Evolutionary conservation across 2,797 vertebrate genomes (phyloP).

Genomic region (Coracias cyanogaster): DNA sequence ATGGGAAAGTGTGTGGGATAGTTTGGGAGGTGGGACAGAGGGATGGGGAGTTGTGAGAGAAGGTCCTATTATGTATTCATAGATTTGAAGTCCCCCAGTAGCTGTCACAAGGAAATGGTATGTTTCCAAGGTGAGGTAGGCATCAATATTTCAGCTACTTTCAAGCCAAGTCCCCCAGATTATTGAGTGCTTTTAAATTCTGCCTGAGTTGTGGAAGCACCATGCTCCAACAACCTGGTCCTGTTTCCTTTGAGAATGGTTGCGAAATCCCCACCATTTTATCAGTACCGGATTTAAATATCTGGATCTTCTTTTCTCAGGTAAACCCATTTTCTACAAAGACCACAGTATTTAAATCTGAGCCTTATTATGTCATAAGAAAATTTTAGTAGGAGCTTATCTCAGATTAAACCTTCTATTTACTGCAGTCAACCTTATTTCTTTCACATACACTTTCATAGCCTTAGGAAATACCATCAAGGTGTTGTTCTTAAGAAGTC

Average conservation of each 20-base stretch:
- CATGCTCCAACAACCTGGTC: not conserved
- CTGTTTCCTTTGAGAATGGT: not conserved
- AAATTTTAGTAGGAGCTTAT: slow-evolving; percentile 18
- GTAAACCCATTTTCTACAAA: slow-evolving; percentile 16
- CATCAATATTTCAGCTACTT: not conserved
- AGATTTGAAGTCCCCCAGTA: not conserved
- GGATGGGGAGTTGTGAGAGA: not conserved
- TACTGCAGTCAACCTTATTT: not conserved
- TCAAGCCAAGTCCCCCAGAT: not conserved
- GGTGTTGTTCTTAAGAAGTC: slow-evolving; percentile 5
- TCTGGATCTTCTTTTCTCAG: not conserved
- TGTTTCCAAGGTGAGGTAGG: not conserved
- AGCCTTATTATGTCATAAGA: not conserved
- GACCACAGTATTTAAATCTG: not conserved
- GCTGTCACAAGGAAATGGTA: not conserved
- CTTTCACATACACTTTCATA: not conserved
- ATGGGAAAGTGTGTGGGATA: not conserved
- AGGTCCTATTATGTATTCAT: not conserved
- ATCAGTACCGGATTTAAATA: not conserved
- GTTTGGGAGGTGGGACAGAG: not conserved
- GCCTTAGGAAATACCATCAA: not conserved
- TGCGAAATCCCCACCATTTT: not conserved
- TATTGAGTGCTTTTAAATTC: not conserved
- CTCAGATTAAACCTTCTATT: not conserved
- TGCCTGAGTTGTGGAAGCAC: not conserved